Evolutionary conservation across 1,140 invertebrate genomes (phyloP).

Genomic region (Mesaphorura yosii): DNA sequence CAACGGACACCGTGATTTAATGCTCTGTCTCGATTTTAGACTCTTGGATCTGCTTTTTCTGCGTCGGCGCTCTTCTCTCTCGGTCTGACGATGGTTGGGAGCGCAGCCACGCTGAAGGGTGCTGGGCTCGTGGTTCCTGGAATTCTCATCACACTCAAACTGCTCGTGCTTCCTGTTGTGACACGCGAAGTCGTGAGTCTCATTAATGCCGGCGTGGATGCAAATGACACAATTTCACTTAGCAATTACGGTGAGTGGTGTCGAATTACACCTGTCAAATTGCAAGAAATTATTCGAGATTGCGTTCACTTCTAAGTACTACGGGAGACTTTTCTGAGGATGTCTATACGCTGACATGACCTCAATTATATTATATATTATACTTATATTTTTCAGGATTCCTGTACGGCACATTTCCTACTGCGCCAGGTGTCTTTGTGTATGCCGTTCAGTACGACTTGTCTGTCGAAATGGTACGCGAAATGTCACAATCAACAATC

Average conservation of each 20-base stretch:
- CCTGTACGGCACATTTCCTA: conserved; percentile 86
- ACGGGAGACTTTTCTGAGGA: no score
- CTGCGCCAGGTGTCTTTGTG: conserved; percentile 83
- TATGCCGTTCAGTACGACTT: conserved; percentile 79
- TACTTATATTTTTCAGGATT: no score
- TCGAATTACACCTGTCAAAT: no score
- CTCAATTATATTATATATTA: no score
- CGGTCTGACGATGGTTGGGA: conserved; percentile 85
- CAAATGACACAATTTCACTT: conserved; percentile 60
- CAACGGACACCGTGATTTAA: not conserved
- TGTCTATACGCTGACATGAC: no score
- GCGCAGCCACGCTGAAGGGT: conserved; percentile 62
- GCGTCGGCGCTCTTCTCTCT: conserved; percentile 80
- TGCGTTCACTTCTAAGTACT: no score
- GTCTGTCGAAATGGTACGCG: conserved; percentile 67
- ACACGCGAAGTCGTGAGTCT: conserved; percentile 72
- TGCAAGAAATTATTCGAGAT: no score
- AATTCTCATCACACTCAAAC: conserved; percentile 77
- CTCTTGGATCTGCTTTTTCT: conserved; percentile 77
- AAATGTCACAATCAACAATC: conserved; percentile 10
- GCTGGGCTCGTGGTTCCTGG: conserved; percentile 64
- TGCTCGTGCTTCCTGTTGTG: conserved; percentile 74
- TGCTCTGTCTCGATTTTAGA: conserved; percentile 37
- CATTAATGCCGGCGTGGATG: conserved; percentile 52
- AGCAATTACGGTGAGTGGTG: conserved; percentile 89